These are phyloP conservation scores for Pomatorhinus ruficollis DNA, from an alignment of 2,113 vertebrate species.

Conservation along the genomic window DNA sequence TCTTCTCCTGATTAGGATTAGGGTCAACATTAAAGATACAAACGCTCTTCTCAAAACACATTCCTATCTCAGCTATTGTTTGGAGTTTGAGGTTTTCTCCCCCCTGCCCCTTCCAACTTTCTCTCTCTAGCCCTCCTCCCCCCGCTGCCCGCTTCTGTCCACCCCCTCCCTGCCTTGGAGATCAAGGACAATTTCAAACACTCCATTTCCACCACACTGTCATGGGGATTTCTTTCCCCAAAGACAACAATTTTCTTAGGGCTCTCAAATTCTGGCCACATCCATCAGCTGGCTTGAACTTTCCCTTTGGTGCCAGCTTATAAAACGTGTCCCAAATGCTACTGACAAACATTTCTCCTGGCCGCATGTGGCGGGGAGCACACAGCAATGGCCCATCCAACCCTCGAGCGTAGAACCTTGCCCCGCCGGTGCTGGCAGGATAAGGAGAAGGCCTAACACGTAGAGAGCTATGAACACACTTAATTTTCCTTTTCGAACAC, in stretches of 20 bases:
- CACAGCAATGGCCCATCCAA: background rate
- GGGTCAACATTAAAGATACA: background rate
- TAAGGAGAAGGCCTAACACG: background rate
- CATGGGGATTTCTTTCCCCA: fast-evolving
- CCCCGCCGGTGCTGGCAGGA: fast-evolving
- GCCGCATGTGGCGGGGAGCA: background rate
- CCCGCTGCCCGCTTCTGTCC: background rate
- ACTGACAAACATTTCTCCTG: background rate
- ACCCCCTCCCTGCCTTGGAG: background rate
- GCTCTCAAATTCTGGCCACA: background rate
- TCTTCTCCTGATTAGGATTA: constrained; percentile 25
- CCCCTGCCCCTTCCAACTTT: background rate
- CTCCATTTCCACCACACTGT: background rate
- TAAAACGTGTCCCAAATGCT: background rate
- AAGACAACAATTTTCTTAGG: background rate
- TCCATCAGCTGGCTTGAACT: background rate
- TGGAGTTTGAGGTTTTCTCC: background rate
- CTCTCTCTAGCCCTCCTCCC: background rate
- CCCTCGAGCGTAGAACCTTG: background rate
- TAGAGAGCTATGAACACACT: background rate
- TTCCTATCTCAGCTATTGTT: constrained; percentile 23
- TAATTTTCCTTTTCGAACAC: background rate
- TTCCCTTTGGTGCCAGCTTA: background rate
- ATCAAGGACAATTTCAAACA: constrained; percentile 45
- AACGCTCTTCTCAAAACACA: background rate